A percentile compares a stretch with the other conserved stretches of the same genome.
Conservation (phyloP, 2,888 invertebrate genomes). For the Scaeva pyrastri region DNA sequence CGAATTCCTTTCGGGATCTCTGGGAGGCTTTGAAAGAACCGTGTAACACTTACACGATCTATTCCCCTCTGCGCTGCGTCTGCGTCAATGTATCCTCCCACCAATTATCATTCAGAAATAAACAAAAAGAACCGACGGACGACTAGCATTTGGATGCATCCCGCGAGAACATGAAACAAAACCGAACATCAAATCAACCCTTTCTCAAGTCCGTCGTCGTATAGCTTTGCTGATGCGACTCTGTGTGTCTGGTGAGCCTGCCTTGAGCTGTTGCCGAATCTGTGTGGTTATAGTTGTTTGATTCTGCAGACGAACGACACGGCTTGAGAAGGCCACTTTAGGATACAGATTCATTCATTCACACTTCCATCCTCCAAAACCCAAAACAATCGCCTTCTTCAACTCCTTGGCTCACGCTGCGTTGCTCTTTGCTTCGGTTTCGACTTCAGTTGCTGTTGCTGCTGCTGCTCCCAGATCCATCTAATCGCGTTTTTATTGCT, state of each 20-base stretch:
- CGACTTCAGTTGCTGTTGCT: too few species aligned
- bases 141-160: slow-evolving; percentile 10
- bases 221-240: too few species aligned
- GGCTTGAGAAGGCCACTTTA: slow-evolving; percentile 65
- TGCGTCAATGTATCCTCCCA: slow-evolving; percentile 63
- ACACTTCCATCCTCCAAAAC: slow-evolving; percentile 75
- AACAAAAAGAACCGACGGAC: background rate
- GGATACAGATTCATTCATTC: slow-evolving; percentile 70
- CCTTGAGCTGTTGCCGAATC: slow-evolving; percentile 4
- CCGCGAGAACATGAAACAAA: slow-evolving; percentile 58
- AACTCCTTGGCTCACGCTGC: slow-evolving; percentile 43
- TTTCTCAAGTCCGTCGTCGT: slow-evolving; percentile 68
- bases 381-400: slow-evolving; percentile 60
- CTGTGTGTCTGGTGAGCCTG: background rate
- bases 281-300: slow-evolving; percentile 21
- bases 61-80: slow-evolving; percentile 32
- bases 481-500: slow-evolving; percentile 75
- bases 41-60: slow-evolving; percentile 74
- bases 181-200: slow-evolving; percentile 68
- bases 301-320: slow-evolving; percentile 50
- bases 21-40: slow-evolving; percentile 57
- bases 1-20: slow-evolving; percentile 58
- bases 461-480: slow-evolving; percentile 61
- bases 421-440: too few species aligned
- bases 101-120: slow-evolving; percentile 62